Evolutionary conservation across 2,888 invertebrate genomes (phyloP), one percentile per base, ranked within the genome.

Genomic region (Ormyrus labotus): DNA sequence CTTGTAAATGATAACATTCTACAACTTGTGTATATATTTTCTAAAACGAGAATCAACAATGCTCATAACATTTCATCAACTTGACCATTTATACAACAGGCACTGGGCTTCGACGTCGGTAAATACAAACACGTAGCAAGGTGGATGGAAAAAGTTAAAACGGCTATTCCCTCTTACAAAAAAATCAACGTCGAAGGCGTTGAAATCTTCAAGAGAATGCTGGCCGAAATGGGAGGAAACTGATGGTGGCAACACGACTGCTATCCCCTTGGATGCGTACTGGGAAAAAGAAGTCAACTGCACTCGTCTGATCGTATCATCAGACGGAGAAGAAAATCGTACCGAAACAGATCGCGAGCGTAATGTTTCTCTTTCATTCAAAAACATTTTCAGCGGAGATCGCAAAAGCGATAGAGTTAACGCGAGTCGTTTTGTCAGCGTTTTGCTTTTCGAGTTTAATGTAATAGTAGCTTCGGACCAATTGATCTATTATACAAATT

Each of bases 91-190:
- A 51, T 53, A 9, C 83, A 85, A 70, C 81, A 90, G 90, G 84
- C 80, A 7, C 83, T 88, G 4, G 87, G 87, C 47, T 90, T 89
- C 60, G 85, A 89, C 4, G 57, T 88, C 19, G 82, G 81, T 85
- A 93, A 94, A 86, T 96, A 94, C 91, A 89, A 92, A 65, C 96
- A 96, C 86, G 92, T 96, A 73, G 90, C 91, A 80, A 94, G 92
- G 81, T 95, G 95, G 95, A 92, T 92, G 86, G 92, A 92, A 34
- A 93, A 92, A 82, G 92, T 92, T 76, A 94, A 94, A 90, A 90
- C 90, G 63, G 92, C 92, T 1, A 92, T 93, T 53, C 93, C 94
- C 9, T 94, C 93, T 67, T 95, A 93, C 85, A 91, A 90, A 57
- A 91, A 91, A 73, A 87, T 88, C 47, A 92, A 92, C 76, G 91